Percentiles rank a stretch among this genome's conserved stretches.
Evolutionary conservation across 2,113 vertebrate genomes (phyloP).

Genomic region (Phyllostomus discolor): DNA sequence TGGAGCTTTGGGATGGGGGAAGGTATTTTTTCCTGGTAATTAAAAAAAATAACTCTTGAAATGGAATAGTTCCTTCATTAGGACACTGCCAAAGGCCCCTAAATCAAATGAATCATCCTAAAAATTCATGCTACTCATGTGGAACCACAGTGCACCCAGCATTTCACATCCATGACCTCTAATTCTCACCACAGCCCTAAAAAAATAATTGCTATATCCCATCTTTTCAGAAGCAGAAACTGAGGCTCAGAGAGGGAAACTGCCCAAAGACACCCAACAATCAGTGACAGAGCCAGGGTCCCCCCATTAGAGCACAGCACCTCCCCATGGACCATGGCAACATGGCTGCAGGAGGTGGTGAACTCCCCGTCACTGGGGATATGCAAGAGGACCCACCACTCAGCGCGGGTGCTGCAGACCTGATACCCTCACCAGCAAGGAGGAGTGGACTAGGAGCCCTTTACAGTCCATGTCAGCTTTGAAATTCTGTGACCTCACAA

Average conservation of each 20-base stretch:
- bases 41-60: not conserved
- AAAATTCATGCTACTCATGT: not conserved
- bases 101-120: not conserved
- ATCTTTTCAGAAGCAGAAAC: not conserved
- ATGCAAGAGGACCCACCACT: not conserved
- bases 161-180: not conserved
- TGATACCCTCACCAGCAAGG: not conserved
- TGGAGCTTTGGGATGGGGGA: not conserved
- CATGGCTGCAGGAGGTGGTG: not conserved
- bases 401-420: not conserved
- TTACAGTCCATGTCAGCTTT: not conserved
- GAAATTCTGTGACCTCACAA: not conserved
- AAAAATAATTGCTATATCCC: not conserved
- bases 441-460: not conserved
- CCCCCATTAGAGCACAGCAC: not conserved
- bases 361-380: not conserved
- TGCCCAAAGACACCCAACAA: not conserved
- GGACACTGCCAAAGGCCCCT: not conserved
- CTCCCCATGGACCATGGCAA: not conserved
- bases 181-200: not conserved
- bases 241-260: not conserved
- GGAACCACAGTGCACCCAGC: not conserved
- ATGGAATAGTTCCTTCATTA: not conserved
- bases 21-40: not conserved
- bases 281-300: not conserved